phyloP scores from a whole-genome alignment of 2,888 invertebrate genomes.

The Sphinx pinastri region DNA sequence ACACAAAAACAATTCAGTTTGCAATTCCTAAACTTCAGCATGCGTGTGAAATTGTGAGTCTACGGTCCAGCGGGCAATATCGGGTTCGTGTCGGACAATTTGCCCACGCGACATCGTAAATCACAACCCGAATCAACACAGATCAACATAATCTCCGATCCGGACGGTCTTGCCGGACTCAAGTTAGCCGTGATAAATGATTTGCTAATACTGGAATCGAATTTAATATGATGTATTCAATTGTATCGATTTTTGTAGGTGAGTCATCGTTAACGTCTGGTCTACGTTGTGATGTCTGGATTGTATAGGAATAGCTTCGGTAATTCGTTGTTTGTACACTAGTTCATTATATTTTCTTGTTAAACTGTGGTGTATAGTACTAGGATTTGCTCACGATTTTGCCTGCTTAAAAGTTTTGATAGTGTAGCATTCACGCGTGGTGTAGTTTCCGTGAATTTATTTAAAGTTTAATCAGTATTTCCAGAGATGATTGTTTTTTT shows the following conservation, averaged over 20 bases:
- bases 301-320: background rate
- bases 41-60: constrained; percentile 24
- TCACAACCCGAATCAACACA: constrained; percentile 40
- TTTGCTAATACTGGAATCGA: constrained; percentile 14
- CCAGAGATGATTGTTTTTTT: too few relatives aligned
- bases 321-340: background rate
- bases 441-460: too few relatives aligned
- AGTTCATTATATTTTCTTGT: background rate
- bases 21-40: background rate
- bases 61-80: constrained; percentile 4
- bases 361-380: too few relatives aligned
- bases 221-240: background rate
- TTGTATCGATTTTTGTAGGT: background rate
- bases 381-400: too few relatives aligned
- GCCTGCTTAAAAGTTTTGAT: too few relatives aligned
- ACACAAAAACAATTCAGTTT: constrained; percentile 13
- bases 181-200: constrained; percentile 35
- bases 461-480: too few relatives aligned
- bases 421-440: too few relatives aligned
- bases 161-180: constrained; percentile 31
- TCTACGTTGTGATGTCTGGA: background rate
- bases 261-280: too few relatives aligned
- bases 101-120: constrained; percentile 36
- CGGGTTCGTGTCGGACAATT: constrained; percentile 30
- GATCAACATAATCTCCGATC: constrained; percentile 38